Conservation (phyloP, 2,797 vertebrate genomes). For the Hyperoplus lanceolatus region DNA sequence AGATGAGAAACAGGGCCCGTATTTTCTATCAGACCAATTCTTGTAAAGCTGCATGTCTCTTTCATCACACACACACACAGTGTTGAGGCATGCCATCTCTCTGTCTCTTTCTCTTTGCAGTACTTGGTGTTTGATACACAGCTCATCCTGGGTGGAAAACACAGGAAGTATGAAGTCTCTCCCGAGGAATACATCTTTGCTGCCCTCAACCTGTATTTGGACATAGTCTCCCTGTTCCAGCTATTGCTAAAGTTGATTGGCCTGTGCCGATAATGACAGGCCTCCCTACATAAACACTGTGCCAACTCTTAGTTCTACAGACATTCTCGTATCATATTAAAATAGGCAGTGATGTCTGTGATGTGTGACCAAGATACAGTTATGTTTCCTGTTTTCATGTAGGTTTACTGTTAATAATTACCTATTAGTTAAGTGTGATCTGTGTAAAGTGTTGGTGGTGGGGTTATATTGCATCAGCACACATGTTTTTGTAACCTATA, state of each 20-base stretch:
- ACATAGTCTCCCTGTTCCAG: constrained; percentile 86
- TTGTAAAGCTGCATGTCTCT: constrained; percentile 29
- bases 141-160: constrained; percentile 86
- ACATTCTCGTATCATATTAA: neutral
- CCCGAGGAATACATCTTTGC: constrained; percentile 91
- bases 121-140: constrained; percentile 90
- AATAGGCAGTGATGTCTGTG: neutral
- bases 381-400: neutral
- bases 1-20: constrained; percentile 27
- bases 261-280: constrained; percentile 67
- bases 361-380: neutral
- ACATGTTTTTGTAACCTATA: too few species aligned
- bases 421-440: neutral
- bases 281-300: neutral
- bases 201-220: constrained; percentile 89
- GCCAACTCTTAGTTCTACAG: neutral
- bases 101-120: constrained; percentile 71
- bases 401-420: neutral
- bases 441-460: neutral
- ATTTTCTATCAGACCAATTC: constrained; percentile 22
- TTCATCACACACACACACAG: constrained; percentile 30
- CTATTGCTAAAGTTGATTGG: constrained; percentile 85
- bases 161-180: constrained; percentile 81
- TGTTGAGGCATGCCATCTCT: constrained; percentile 45
- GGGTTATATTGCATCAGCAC: neutral